Base-by-base conservation (phyloP, 53 echinoderm and acorn worm species). In the Holothuria leucospilota region DNA sequence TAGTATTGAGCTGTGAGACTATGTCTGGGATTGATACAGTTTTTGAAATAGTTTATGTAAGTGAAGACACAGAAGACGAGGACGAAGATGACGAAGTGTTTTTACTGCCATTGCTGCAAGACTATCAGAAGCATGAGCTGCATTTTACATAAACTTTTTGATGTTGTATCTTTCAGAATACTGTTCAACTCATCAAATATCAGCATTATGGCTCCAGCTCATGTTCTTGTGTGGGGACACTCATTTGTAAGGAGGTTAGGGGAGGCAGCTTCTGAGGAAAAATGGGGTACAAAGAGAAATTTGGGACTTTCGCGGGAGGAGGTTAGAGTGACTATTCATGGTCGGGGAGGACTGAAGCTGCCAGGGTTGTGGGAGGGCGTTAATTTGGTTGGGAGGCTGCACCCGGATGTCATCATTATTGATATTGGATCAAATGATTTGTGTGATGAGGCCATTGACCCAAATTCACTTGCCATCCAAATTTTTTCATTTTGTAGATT, bases 221-320 rank as follows among this genome's bases (percentile, higher is more conserved):
- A 41, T 51, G 49, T 75, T 23, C 77, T 42, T 41, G 51, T 75
- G 9, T 75, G 77, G 77, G 51, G 77, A 4, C 52, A 51, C 49
- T 75, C 52, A 13, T 75, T 75, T n/a, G 77, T 75, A 15, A 40
- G 77, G 77, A 46, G 77, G 77, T 46, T 53, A 21, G 77, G 77
- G 49, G 77, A 75, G 77, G 77, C 77, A 75, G 77, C 49, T 75
- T 75, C 52, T n/a, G 77, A 20, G 13, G 24, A 46, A 21, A 75
- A 75, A 51, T 20, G 28, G 77, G 42, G n/a, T 7, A 25, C 49
- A 20, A 20, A 20, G 49, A 18, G 4, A 18, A 75, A 75, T 26
- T 23, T 53, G 49, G 56, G 42, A 39, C 41, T 7, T 25, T 20
- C 11, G 25, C 9, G 5, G 42, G 77, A 49, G 42, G 21, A 23